phyloP scores from a whole-genome alignment of 2,797 vertebrate genomes.

The Onychomys torridus region DNA sequence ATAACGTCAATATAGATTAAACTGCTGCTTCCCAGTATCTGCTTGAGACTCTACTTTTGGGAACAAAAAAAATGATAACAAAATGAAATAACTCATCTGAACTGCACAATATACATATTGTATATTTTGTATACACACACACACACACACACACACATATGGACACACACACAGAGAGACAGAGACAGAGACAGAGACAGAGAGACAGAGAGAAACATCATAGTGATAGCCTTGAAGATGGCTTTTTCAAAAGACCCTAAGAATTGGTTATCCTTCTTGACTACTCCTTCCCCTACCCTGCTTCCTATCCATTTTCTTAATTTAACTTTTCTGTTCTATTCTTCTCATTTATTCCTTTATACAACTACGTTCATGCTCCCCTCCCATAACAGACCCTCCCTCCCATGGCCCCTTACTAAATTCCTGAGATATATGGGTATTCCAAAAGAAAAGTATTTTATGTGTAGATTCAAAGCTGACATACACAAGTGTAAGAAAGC shows the following conservation, averaged over 20 bases:
- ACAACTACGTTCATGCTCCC: background rate
- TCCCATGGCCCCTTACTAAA: too few relatives aligned
- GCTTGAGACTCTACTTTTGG: background rate
- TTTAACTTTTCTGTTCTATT: background rate
- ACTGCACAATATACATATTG: background rate
- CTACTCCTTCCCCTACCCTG: background rate
- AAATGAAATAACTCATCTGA: background rate
- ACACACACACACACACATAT: too few relatives aligned
- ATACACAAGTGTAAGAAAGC: background rate
- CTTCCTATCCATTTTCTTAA: background rate
- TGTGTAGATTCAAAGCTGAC: background rate
- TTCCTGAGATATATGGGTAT: background rate
- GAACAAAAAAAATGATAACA: background rate
- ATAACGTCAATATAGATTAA: background rate
- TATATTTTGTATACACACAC: background rate
- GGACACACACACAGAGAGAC: too few relatives aligned
- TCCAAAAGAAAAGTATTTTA: background rate
- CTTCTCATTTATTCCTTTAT: background rate
- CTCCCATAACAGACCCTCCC: background rate
- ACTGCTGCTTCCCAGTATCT: background rate
- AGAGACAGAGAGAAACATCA: background rate
- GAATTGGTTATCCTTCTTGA: background rate
- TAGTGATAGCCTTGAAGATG: background rate
- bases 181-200: too few relatives aligned
- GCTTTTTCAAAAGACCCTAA: background rate